Conservation (phyloP, 2,888 invertebrate species). For the Harmothoe impar region DNA sequence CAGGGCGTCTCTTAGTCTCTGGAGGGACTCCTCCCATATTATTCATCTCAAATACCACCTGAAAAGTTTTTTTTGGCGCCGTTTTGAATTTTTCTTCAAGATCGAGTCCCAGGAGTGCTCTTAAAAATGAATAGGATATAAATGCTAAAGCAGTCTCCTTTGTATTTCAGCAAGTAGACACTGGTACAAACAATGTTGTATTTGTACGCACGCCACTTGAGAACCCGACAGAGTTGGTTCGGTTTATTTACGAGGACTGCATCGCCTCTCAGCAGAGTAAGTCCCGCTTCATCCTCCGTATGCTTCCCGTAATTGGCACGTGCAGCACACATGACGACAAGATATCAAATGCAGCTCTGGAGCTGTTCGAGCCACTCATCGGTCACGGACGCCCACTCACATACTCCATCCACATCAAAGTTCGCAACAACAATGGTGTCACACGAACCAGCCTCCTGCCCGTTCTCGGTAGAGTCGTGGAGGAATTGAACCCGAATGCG, state of each 20-base stretch:
- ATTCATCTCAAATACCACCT: no score
- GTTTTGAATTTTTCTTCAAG: no score
- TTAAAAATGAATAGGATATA: no score
- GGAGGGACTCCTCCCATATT: no score
- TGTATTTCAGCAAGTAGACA: conserved; percentile 88
- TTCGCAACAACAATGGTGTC: conserved; percentile 83
- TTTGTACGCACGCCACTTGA: conserved; percentile 91
- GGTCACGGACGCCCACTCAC: not conserved
- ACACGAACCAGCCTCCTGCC: conserved; percentile 86
- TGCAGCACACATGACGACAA: conserved; percentile 91
- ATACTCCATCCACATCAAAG: conserved; percentile 74
- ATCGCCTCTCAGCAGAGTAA: conserved; percentile 88
- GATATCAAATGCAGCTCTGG: conserved; percentile 88
- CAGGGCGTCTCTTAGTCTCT: no score
- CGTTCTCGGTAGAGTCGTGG: conserved; percentile 89
- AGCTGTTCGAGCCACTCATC: conserved; percentile 89
- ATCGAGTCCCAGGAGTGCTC: no score
- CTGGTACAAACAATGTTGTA: conserved; percentile 92
- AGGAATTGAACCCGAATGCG: conserved; percentile 78
- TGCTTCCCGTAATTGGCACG: conserved; percentile 91
- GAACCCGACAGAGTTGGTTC: conserved; percentile 89
- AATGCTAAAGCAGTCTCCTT: not conserved
- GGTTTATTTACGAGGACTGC: conserved; percentile 90
- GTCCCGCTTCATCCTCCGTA: conserved; percentile 90
- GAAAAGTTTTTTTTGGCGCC: no score